Conservation (phyloP, 1,140 invertebrate species). For the Orius insidiosus region DNA sequence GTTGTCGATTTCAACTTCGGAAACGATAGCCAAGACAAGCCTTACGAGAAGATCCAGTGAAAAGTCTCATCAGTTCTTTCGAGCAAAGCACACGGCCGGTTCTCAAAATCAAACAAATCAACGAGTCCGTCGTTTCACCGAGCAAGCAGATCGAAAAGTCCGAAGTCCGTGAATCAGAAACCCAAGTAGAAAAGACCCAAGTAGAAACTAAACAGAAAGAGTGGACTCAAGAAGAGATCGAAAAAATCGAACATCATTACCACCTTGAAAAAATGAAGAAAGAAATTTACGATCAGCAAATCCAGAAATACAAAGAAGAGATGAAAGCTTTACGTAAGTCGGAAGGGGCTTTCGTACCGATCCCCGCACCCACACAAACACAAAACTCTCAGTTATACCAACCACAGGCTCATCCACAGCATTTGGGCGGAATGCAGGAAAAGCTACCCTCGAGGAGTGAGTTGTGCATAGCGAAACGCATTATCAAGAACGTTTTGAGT, state of each 20-base stretch:
- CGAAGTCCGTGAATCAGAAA: not conserved
- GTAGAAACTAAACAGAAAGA: not conserved
- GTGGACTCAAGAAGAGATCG: constrained; percentile 11
- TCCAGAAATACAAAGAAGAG: constrained; percentile 13
- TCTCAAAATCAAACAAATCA: constrained; percentile 36
- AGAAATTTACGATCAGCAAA: constrained; percentile 12
- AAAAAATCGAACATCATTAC: constrained; percentile 11
- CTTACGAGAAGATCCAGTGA: constrained; percentile 40
- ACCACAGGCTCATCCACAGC: too few species aligned
- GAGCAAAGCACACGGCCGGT: constrained; percentile 37
- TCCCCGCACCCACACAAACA: too few species aligned
- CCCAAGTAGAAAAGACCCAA: not conserved
- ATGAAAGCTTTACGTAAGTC: constrained; percentile 8
- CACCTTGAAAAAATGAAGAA: constrained; percentile 10
- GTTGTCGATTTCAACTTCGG: constrained; percentile 12
- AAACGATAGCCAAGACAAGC: constrained; percentile 20
- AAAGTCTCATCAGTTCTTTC: constrained; percentile 41
- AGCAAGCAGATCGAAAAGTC: not conserved
- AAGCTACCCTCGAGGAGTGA: too few species aligned
- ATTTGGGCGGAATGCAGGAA: too few species aligned
- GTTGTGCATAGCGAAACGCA: too few species aligned
- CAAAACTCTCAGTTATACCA: too few species aligned
- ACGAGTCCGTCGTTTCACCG: constrained; percentile 21
- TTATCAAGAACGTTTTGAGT: too few species aligned
- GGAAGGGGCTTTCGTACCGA: too few species aligned